These are phyloP conservation scores for Neomorphus geoffroyi DNA, from an alignment of 2,797 vertebrate genomes.

Conservation along the genomic window DNA sequence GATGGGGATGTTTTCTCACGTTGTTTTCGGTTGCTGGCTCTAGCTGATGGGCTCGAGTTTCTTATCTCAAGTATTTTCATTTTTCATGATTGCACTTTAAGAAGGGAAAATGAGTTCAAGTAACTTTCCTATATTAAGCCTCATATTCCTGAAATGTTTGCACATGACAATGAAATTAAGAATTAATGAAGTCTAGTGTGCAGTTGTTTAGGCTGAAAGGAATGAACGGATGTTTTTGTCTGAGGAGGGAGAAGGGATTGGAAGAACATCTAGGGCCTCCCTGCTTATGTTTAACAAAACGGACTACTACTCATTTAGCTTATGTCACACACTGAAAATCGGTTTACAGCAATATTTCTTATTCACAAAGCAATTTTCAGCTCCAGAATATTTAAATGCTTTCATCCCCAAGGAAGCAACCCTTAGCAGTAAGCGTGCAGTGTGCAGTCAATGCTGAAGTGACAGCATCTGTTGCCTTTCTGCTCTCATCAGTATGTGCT, in stretches of 20 bases:
- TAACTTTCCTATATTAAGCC: not conserved
- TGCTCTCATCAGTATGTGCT: not conserved
- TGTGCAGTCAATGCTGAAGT: not conserved
- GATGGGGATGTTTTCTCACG: constrained; percentile 37
- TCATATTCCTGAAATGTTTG: not conserved
- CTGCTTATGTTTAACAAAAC: not conserved
- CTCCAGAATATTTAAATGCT: not conserved
- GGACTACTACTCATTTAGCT: not conserved
- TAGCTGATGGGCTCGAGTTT: fast-evolving
- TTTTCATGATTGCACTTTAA: not conserved
- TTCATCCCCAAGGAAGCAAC: not conserved
- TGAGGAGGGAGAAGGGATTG: fast-evolving
- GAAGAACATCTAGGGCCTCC: not conserved
- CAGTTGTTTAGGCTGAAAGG: not conserved
- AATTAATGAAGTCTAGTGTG: not conserved
- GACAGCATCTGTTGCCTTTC: not conserved
- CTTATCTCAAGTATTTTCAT: fast-evolving
- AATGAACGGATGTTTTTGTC: not conserved
- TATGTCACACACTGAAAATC: not conserved
- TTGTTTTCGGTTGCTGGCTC: not conserved
- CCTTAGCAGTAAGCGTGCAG: not conserved
- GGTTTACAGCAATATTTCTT: not conserved
- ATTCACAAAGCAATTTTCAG: not conserved
- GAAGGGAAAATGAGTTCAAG: not conserved
- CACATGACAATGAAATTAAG: not conserved